Evolutionary conservation across 2,113 vertebrate species (phyloP).

Genomic region (Cyanocitta stelleri): DNA sequence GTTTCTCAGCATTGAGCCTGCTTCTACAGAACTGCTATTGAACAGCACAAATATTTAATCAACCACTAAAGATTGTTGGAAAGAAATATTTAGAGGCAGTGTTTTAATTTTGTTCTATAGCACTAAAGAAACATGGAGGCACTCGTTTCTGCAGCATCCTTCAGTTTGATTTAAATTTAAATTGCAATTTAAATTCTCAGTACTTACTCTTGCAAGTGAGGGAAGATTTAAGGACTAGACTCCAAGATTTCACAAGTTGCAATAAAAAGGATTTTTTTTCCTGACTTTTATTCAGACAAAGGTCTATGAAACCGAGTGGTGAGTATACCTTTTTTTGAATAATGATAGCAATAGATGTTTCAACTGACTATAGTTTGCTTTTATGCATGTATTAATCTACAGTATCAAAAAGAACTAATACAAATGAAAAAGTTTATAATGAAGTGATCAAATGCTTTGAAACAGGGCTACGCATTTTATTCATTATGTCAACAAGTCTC

Average conservation of each 20-base stretch:
- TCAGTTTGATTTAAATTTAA: not conserved
- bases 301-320: not conserved
- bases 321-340: not conserved
- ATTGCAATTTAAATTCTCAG: not conserved
- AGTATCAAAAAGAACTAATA: not conserved
- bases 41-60: slow-evolving; percentile 57
- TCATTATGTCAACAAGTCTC: not conserved
- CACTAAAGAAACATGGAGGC: not conserved
- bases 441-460: not conserved
- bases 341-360: not conserved
- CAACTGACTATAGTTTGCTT: not conserved
- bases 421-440: not conserved
- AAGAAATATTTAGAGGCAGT: slow-evolving; percentile 26
- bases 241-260: not conserved
- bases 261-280: not conserved
- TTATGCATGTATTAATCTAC: not conserved
- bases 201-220: slow-evolving; percentile 2
- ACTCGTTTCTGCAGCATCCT: not conserved
- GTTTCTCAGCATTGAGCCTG: not conserved
- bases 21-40: slow-evolving; percentile 9
- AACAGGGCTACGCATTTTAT: not conserved
- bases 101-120: slow-evolving; percentile 25
- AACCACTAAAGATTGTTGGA: slow-evolving; percentile 22
- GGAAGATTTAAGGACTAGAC: not conserved
- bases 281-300: not conserved